Percentiles rank a stretch among this genome's conserved stretches.
phyloP scores from a whole-genome alignment of 2,888 invertebrate species.

The Noctua fimbriata region DNA sequence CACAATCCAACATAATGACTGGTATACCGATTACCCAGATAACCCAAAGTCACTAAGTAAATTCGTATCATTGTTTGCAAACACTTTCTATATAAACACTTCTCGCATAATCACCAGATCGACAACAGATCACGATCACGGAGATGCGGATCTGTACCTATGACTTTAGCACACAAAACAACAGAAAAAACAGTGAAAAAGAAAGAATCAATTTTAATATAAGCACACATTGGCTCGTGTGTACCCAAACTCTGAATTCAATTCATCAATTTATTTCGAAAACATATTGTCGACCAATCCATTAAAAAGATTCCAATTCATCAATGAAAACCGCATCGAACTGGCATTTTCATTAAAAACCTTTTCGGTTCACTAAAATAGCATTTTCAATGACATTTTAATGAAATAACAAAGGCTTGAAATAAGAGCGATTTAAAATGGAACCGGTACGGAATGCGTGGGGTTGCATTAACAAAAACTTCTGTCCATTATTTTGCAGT shows the following conservation, averaged over 20 bases:
- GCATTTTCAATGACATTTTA: constrained; percentile 35
- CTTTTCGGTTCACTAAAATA: constrained; percentile 33
- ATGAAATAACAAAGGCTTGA: constrained; percentile 37
- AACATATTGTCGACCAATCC: constrained; percentile 1
- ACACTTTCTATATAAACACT: too few relatives aligned
- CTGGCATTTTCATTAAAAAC: constrained; percentile 27
- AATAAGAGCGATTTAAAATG: constrained; percentile 51
- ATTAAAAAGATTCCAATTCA: constrained; percentile 37
- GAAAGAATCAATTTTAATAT: too few relatives aligned
- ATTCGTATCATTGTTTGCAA: too few relatives aligned
- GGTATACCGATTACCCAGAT: too few relatives aligned
- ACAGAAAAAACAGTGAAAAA: too few relatives aligned
- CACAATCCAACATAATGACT: too few relatives aligned
- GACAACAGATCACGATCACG: too few relatives aligned
- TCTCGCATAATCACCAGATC: too few relatives aligned
- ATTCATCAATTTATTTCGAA: not conserved
- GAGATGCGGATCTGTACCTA: too few relatives aligned
- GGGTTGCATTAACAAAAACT: constrained; percentile 50
- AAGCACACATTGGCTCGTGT: not conserved
- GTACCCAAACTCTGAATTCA: not conserved
- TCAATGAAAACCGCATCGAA: constrained; percentile 39
- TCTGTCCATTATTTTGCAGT: constrained; percentile 48
- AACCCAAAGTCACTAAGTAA: too few relatives aligned
- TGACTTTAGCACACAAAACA: too few relatives aligned
- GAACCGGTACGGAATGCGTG: constrained; percentile 5